Percentiles rank a stretch among this genome's conserved stretches.
Evolutionary conservation across 2,888 invertebrate genomes (phyloP).

Genomic region (Agonum fuliginosum): DNA sequence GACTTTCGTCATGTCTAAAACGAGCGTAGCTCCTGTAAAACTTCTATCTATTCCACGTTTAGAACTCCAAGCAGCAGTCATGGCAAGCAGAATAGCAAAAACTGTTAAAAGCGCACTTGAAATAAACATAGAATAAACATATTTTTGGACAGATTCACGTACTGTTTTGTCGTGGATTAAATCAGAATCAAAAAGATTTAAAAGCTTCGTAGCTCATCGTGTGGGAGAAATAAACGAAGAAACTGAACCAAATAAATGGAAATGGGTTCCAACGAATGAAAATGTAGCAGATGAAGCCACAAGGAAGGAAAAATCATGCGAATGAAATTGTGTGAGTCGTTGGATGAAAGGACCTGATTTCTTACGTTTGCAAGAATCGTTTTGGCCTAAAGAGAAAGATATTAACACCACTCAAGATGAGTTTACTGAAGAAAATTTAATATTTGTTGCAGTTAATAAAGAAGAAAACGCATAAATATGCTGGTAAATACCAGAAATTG

Average conservation of each 20-base stretch:
- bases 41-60: constrained; percentile 32
- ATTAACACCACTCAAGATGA: not conserved
- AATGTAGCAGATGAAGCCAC: not conserved
- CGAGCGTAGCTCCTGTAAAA: constrained; percentile 45
- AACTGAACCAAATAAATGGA: not conserved
- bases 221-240: not conserved
- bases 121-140: not conserved
- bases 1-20: constrained; percentile 19
- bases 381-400: not conserved
- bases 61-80: constrained; percentile 43
- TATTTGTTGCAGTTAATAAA: no score
- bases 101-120: not conserved
- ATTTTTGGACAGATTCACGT: not conserved
- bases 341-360: not conserved
- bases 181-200: not conserved
- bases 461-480: no score
- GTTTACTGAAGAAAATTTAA: not conserved
- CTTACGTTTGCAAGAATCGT: not conserved
- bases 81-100: not conserved
- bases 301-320: not conserved
- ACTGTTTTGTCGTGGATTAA: not conserved
- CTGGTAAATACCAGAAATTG: no score
- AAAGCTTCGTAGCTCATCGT: not conserved
- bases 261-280: not conserved
- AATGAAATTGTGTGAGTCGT: not conserved